These are phyloP conservation scores for Ctena decussata DNA, from an alignment of 2,888 invertebrate species.

Conservation along the genomic window DNA sequence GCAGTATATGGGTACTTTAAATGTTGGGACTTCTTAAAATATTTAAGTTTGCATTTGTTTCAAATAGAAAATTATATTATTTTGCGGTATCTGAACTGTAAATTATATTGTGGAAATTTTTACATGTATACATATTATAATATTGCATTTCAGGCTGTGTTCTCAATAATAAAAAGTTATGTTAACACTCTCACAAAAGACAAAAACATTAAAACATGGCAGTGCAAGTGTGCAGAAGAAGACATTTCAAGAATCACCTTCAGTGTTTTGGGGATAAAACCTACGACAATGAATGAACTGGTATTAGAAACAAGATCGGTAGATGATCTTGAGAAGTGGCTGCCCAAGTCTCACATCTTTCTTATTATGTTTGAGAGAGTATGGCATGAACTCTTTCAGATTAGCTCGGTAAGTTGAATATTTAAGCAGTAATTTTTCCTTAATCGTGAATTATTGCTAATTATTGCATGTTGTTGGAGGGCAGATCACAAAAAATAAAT, in stretches of 20 bases:
- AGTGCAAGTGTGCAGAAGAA: conserved; percentile 49
- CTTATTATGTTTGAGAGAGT: conserved; percentile 75
- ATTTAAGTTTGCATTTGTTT: too few relatives aligned
- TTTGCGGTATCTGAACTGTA: too few relatives aligned
- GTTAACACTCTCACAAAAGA: conserved; percentile 39
- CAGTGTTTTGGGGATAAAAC: conserved; percentile 53
- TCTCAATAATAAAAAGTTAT: conserved; percentile 38
- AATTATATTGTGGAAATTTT: too few relatives aligned
- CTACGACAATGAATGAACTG: conserved; percentile 14
- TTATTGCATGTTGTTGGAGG: too few relatives aligned
- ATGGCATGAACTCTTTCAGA: conserved; percentile 74
- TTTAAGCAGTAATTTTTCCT: too few relatives aligned
- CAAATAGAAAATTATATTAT: too few relatives aligned
- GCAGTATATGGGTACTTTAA: too few relatives aligned
- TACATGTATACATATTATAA: too few relatives aligned
- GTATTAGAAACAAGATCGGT: conserved; percentile 21
- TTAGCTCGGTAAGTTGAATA: conserved; percentile 68
- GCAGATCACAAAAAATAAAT: too few relatives aligned
- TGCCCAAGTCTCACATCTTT: conserved; percentile 74
- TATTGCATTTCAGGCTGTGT: conserved; percentile 55
- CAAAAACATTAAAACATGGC: conserved; percentile 68
- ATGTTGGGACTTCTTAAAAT: too few relatives aligned
- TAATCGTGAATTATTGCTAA: too few relatives aligned
- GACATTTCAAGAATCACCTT: conserved; percentile 57
- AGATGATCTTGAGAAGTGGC: conserved; percentile 76